Base-by-base conservation (phyloP, 2,888 invertebrate species). In the Yponomeuta sedellus region DNA sequence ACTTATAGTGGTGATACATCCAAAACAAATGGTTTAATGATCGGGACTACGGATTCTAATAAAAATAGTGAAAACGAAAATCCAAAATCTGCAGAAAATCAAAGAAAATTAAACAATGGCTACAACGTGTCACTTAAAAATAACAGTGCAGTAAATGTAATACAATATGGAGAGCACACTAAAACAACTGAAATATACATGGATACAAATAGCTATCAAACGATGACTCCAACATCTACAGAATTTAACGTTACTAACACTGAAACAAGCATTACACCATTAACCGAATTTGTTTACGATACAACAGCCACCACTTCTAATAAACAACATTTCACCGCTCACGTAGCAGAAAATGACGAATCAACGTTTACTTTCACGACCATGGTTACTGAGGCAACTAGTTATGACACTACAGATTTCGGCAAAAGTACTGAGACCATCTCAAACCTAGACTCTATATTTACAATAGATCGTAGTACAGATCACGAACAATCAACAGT, bases 61-160 rank as follows among this genome's bases (percentile, higher is more conserved):
- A 1, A 56, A 67, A 72, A 66, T 16, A 66, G 57, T 71, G 88
- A 89, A 72, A 89, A 80, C 71, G 88, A 86, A 79, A 86, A 85
- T 69, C 84, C 85, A 8, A 90, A 89, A 74, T 84, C 83, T 4
- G 82, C 85, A n/a, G 88, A 88, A 73, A 89, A 88, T 74, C 87
- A 88, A 78, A 76, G 89, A 67, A 81, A 89, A 70, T 73, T 90
- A 66, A 86, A 82, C 68, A 85, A 80, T 66, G 86, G 87, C 66
- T 86, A 79, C 69, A 87, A 88, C 16, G 70, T 64, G 58, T 58
- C 59, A 56, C 62, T 65, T 52, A 0, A 52, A 52, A 52, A 12
- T 12, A 52, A 3, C 16, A 12, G 16, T 0, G 16, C 44, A 16
- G 44, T 16, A 52, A 52, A 12, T 16, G 44, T 16, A 4, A 52